phyloP scores from a whole-genome alignment of 2,797 vertebrate genomes.

The Catostomus latipinnis region DNA sequence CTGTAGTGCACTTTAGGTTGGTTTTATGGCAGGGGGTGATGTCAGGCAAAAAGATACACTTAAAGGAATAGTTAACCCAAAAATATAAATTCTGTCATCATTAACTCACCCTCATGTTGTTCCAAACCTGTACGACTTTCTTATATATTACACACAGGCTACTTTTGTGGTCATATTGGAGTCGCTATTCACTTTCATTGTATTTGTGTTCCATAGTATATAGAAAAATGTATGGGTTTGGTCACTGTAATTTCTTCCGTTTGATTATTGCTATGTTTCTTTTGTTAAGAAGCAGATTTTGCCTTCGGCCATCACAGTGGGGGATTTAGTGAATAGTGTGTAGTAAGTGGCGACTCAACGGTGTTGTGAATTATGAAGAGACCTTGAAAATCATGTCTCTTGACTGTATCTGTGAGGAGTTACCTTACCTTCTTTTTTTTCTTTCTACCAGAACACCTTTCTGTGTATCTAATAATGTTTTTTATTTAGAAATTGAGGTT shows the following conservation, averaged over 20 bases:
- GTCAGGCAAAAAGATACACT: background rate
- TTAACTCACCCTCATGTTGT: no score
- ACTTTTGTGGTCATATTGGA: no score
- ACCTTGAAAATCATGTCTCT: slow-evolving; percentile 28
- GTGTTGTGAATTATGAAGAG: slow-evolving; percentile 42
- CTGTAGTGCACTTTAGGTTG: slow-evolving; percentile 28
- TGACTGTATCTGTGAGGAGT: background rate
- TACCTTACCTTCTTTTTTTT: background rate
- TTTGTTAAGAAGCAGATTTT: slow-evolving; percentile 44
- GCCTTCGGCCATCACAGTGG: slow-evolving; percentile 37
- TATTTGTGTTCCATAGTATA: no score
- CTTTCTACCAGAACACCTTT: slow-evolving; percentile 5
- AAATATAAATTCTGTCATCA: no score
- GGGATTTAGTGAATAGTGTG: slow-evolving; percentile 20
- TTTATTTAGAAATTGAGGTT: background rate
- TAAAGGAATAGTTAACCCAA: background rate
- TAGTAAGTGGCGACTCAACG: background rate
- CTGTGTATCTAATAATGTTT: background rate
- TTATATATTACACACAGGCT: no score
- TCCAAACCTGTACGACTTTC: no score
- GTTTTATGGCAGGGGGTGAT: slow-evolving; percentile 7
- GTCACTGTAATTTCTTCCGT: slow-evolving; percentile 3
- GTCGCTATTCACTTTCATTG: no score
- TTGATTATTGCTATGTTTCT: slow-evolving; percentile 42
- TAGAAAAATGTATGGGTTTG: no score